Evolutionary conservation across 2,113 vertebrate genomes (phyloP).

Genomic region (Burhinus oedicnemus): DNA sequence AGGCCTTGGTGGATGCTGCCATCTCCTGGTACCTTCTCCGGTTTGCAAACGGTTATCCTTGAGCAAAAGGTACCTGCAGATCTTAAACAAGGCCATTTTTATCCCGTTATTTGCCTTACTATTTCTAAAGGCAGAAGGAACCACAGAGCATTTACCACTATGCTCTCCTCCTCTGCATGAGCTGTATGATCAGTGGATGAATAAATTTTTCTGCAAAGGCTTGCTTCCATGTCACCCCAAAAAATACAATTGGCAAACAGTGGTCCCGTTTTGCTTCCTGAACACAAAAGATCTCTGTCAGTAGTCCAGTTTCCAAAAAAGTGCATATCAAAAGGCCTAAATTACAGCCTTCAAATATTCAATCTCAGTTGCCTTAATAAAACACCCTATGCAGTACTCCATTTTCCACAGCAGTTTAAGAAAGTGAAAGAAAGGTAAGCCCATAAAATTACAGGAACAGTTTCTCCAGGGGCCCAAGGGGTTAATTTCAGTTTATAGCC

Average conservation of each 20-base stretch:
- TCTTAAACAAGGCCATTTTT: not conserved
- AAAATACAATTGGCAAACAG: not conserved
- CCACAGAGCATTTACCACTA: not conserved
- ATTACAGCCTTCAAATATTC: not conserved
- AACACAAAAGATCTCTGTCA: not conserved
- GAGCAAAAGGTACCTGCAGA: not conserved
- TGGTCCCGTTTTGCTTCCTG: not conserved
- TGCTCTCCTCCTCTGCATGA: not conserved
- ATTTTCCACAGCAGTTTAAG: not conserved
- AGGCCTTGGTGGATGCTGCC: constrained; percentile 51
- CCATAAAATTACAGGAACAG: not conserved
- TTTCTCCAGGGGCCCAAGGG: not conserved
- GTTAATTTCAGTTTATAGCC: not conserved
- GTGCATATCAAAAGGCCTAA: not conserved
- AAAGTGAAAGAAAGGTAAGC: not conserved
- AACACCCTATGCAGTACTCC: not conserved
- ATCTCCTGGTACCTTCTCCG: constrained; percentile 8
- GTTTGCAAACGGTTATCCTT: not conserved
- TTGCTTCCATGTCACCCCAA: not conserved
- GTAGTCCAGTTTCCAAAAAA: not conserved
- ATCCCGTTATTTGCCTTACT: not conserved
- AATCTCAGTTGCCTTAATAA: not conserved
- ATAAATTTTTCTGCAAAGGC: not conserved
- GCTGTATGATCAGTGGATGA: not conserved
- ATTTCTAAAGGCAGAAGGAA: not conserved